phyloP scores from a whole-genome alignment of 1,140 invertebrate species.

The Heliconius melpomene region DNA sequence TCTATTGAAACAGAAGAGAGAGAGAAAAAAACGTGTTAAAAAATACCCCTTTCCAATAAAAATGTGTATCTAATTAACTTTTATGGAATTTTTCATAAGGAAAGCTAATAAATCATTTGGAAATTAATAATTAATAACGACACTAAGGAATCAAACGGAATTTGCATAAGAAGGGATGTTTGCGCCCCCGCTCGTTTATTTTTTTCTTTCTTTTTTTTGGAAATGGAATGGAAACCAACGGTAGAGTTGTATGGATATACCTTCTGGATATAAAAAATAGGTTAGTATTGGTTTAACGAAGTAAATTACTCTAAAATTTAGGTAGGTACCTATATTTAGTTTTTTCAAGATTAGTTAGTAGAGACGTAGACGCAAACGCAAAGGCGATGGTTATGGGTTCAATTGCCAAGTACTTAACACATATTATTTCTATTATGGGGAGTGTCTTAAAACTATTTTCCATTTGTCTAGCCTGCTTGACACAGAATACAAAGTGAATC shows the following conservation, averaged over 20 bases:
- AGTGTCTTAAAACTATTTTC: no score
- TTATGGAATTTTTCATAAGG: conserved; percentile 33
- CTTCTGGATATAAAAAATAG: no score
- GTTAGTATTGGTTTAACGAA: no score
- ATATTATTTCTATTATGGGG: no score
- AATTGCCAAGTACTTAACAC: no score
- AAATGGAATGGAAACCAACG: not conserved
- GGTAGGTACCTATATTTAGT: no score
- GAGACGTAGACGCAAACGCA: no score
- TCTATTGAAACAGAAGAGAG: conserved; percentile 28
- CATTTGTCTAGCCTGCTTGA: no score
- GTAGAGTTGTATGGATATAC: not conserved
- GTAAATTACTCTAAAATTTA: no score
- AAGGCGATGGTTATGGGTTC: no score
- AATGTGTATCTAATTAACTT: conserved; percentile 32
- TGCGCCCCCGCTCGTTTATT: not conserved
- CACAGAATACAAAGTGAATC: no score
- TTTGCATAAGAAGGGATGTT: conserved; percentile 32
- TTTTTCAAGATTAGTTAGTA: no score
- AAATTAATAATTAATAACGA: conserved; percentile 35
- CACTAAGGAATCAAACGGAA: conserved; percentile 24
- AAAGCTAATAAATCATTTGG: conserved; percentile 34
- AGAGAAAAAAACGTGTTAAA: conserved; percentile 18
- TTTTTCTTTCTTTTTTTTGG: not conserved
- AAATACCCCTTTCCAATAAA: conserved; percentile 29